phyloP scores from a whole-genome alignment of 2,888 invertebrate species.

The Melanophora roralis region DNA sequence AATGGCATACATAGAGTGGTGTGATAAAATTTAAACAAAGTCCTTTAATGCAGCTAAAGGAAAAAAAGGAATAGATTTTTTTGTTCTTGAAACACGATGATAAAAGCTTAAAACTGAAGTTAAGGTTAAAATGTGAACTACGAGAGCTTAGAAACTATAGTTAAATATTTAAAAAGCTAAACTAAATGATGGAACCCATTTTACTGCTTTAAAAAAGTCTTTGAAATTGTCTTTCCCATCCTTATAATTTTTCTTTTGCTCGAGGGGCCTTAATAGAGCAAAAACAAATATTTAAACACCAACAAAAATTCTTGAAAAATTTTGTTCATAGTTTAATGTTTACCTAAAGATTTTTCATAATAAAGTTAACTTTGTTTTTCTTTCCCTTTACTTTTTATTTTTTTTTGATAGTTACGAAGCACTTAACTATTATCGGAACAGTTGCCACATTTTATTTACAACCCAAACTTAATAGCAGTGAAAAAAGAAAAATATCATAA shows the following conservation, averaged over 20 bases:
- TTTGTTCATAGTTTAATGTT: slow-evolving; percentile 9
- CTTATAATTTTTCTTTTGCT: not conserved
- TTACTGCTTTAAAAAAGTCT: too few species aligned
- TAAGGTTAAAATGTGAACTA: not conserved
- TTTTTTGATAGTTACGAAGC: slow-evolving; percentile 26
- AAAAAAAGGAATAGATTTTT: slow-evolving; percentile 10
- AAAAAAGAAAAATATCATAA: not conserved
- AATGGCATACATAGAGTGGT: not conserved
- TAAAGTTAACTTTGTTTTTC: not conserved
- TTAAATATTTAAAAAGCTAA: too few species aligned
- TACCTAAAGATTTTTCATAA: slow-evolving; percentile 19
- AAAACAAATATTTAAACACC: not conserved
- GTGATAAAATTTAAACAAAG: not conserved
- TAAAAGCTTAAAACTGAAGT: slow-evolving; percentile 16
- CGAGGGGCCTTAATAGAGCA: not conserved
- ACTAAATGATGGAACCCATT: too few species aligned
- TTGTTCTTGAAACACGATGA: slow-evolving; percentile 5
- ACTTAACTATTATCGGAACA: slow-evolving; percentile 18
- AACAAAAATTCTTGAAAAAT: not conserved
- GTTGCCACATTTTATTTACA: slow-evolving; percentile 20
- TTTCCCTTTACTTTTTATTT: not conserved
- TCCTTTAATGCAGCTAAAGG: not conserved
- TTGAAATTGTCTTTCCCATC: not conserved
- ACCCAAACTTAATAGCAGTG: slow-evolving; percentile 1
- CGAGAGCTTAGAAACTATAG: not conserved